Evolutionary conservation across 2,888 invertebrate genomes (phyloP).

Genomic region (Achlya flavicornis): DNA sequence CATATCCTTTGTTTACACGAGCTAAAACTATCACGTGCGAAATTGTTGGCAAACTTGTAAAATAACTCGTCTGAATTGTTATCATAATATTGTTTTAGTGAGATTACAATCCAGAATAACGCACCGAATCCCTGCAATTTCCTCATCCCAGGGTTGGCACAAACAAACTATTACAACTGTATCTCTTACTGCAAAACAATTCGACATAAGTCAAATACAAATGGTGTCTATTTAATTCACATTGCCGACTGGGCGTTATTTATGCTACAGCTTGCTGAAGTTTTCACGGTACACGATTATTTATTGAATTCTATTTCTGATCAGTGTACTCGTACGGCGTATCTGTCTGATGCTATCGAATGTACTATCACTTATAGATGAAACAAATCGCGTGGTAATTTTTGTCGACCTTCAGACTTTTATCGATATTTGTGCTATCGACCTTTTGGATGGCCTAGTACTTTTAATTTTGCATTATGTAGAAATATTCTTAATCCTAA

Average conservation of each 20-base stretch:
- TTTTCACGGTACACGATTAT: conserved; percentile 47
- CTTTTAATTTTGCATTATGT: not conserved
- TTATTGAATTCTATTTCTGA: conserved; percentile 45
- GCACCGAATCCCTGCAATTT: not conserved
- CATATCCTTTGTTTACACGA: conserved; percentile 1
- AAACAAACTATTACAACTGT: not conserved
- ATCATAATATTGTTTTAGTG: conserved; percentile 3
- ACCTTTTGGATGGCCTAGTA: not conserved
- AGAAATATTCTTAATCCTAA: too few relatives aligned
- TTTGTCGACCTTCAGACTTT: not conserved
- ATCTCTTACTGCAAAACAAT: conserved; percentile 8
- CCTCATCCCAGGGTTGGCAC: not conserved
- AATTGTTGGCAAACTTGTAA: conserved; percentile 2
- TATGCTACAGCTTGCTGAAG: conserved; percentile 46
- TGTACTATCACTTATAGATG: not conserved
- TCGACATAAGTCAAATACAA: conserved; percentile 34
- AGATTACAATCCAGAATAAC: conserved; percentile 5
- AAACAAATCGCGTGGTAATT: not conserved
- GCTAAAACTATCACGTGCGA: not conserved
- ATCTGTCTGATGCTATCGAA: conserved; percentile 4
- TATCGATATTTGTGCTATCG: conserved; percentile 4
- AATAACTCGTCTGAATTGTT: not conserved
- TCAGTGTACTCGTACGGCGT: conserved; percentile 24
- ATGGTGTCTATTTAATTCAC: conserved; percentile 49
- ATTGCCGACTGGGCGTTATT: conserved; percentile 39